Base-by-base conservation (phyloP, 2,797 vertebrate species). In the Paramormyrops hopkinsi region DNA sequence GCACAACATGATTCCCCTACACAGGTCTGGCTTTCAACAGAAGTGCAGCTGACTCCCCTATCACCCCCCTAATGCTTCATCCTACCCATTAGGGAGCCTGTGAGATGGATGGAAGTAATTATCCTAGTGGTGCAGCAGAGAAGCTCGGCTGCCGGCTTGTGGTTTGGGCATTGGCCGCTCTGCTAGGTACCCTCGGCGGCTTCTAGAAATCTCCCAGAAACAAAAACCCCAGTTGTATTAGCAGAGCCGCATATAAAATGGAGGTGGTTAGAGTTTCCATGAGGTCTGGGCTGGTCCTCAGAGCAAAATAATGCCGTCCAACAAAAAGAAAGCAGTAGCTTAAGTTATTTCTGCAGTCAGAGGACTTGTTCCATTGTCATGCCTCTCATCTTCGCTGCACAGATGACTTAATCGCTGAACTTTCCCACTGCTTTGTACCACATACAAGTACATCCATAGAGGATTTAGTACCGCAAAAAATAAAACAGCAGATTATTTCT, bases 101-200 rank as follows among this genome's bases (percentile, higher is more conserved):
- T 19, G 59, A 90, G 25, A 48, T 65, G 87, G 46, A 76, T 50
- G 87, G 87, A n/a, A 76, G 87, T n/a, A 53, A 88, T 48, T 65
- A 65, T 37, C 25, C 7, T 76, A 19, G 25, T 51, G 46, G 87
- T 12, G 29, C 62, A 88, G 33, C 17, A 56, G 73, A 46, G 51
- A 25, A 59, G 88, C 48, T 59, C 33, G 29, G 33, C 69, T 59
- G 33, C n/a, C 41, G 76, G 73, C 65, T 73, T 53, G 19, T 37
- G 87, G 88, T 53, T 88, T 54, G 88, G 73, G 37, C 8, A 22
- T 33, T 37, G 29, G 33, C 83, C 19, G 53, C 56, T 51, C n/a
- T 12, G 84, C 19, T 19, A 51, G 46, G 44, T 76, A 73, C 59
- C 12, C 12, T 44, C 4, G 44, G 19, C 37, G 69, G 33, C 8